Evolutionary conservation across 2,113 vertebrate species (phyloP).

Genomic region (Colaptes auratus): DNA sequence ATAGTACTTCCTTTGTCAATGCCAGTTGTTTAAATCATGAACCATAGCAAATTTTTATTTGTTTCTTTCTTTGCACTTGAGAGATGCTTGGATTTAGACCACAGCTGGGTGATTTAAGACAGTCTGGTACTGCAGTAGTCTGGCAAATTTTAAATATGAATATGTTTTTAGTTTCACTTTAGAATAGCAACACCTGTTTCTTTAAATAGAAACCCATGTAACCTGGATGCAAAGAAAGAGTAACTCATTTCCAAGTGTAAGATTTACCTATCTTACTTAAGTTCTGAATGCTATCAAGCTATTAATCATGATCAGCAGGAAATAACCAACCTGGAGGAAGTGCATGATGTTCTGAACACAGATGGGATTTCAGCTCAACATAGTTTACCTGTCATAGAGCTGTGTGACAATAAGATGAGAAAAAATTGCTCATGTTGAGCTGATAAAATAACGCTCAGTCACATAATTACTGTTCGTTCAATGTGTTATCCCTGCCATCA

Average conservation of each 20-base stretch:
- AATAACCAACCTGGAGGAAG: neutral
- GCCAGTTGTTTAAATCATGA: neutral
- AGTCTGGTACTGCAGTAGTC: neutral
- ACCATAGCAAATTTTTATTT: neutral
- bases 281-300: neutral
- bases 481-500: neutral
- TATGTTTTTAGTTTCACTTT: neutral
- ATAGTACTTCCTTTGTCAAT: neutral
- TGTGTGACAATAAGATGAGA: neutral
- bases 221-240: neutral
- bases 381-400: neutral
- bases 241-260: neutral
- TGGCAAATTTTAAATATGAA: neutral
- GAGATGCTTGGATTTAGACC: neutral
- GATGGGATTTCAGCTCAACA: neutral
- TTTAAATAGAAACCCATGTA: neutral
- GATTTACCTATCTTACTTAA: neutral
- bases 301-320: neutral
- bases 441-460: slow-evolving; percentile 3
- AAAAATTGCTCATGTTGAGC: neutral
- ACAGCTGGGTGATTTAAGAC: neutral
- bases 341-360: neutral
- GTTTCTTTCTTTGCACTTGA: neutral
- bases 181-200: neutral
- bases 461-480: neutral